Percentiles rank a stretch among this genome's conserved stretches.
Evolutionary conservation across 1,140 invertebrate species (phyloP).

Genomic region (Hyles vespertilio): DNA sequence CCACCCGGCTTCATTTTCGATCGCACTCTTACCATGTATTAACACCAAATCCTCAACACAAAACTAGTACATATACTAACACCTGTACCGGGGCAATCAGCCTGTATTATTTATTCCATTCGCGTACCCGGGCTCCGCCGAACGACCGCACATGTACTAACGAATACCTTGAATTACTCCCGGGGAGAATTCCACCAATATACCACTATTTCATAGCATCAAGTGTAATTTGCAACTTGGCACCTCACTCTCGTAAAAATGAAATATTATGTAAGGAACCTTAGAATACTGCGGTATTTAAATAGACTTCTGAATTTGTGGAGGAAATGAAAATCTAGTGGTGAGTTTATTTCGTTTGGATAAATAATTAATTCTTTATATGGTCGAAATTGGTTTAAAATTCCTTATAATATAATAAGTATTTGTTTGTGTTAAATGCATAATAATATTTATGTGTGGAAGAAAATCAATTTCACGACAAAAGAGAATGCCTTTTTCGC

Average conservation of each 20-base stretch:
- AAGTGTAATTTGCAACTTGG: slow-evolving; percentile 7
- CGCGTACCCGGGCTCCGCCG: slow-evolving; percentile 16
- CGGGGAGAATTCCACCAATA: not conserved
- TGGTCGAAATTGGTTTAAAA: too few species aligned
- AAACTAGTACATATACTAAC: slow-evolving; percentile 4
- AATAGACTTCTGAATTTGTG: too few species aligned
- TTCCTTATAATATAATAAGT: not conserved
- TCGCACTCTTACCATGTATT: too few species aligned
- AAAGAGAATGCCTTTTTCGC: too few species aligned
- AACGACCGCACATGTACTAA: slow-evolving; percentile 15
- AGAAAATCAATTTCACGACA: too few species aligned
- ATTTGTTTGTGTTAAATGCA: not conserved
- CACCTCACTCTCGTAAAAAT: slow-evolving; percentile 8
- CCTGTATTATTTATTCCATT: slow-evolving; percentile 22
- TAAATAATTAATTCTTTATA: too few species aligned
- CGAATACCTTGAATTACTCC: slow-evolving; percentile 3
- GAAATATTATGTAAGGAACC: slow-evolving; percentile 4
- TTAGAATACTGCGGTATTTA: too few species aligned
- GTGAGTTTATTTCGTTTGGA: too few species aligned
- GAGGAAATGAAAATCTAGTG: too few species aligned
- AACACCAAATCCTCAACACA: too few species aligned
- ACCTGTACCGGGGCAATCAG: slow-evolving; percentile 26
- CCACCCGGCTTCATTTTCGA: too few species aligned
- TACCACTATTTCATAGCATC: slow-evolving; percentile 6
- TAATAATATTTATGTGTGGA: not conserved